Evolutionary conservation across 92 coral and sea anemone species (phyloP), one percentile per base, ranked within the genome.

Genomic region (Palythoa heliodiscus): DNA sequence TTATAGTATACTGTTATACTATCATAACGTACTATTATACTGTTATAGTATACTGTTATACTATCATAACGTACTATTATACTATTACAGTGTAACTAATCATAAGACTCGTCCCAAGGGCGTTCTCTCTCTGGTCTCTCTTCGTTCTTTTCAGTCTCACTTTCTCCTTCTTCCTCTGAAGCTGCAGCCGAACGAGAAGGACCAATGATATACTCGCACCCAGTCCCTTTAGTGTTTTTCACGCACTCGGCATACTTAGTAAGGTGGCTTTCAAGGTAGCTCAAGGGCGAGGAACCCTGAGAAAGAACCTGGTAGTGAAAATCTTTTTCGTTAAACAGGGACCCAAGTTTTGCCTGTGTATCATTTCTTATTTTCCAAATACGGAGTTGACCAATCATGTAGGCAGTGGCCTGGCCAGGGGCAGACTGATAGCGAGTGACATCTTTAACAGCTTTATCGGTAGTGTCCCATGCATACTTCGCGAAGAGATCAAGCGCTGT

Each of bases 341-440:
- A 86, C 1, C 88, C 90, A 17, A 97, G 85, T 50, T 85, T 91
- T 82, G 77, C 86, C 69, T 84, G 83, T 40, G 99, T 93, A 20
- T 79, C 92, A 78, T 97, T 95, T 75, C 99, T 93, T 75, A 95
- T 87, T 24, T 88, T 74, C 99, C 98, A 95, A 14, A 97, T 97
- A 39, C 87, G 90, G 76, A 91, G 86, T 72, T 97, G 99, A 63
- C 99, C 99, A 86, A 97, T 95, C 99, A 95, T 97, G 82, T 97
- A 97, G 12, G 99, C 98, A n/a, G 95, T 91, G 70, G 99, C 99
- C 89, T 97, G 99, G 72, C 99, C 99, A 19, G 98, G 95, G 47
- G 81, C 88, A 66, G 95, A 89, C 83, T 97, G 99, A 75, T 97
- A 97, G 19, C 99, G 94, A 9, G 98, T 95, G 57, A 97, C 99